A percentile compares a stretch with the other conserved stretches of the same genome.
Evolutionary conservation across 2,797 vertebrate genomes (phyloP).

Genomic region (Sebastolobus altivelis): DNA sequence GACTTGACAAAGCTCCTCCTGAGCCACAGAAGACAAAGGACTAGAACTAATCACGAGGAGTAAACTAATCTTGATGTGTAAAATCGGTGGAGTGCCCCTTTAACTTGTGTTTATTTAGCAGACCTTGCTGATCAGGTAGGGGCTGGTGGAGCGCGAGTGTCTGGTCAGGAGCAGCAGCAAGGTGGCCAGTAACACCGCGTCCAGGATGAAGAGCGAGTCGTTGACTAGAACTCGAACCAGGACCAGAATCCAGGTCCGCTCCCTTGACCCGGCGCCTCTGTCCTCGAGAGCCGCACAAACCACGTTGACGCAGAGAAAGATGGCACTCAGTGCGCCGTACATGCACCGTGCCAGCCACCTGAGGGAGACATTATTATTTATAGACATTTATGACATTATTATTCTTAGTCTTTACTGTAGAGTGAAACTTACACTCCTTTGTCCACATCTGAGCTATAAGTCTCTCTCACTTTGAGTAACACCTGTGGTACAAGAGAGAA

Average conservation of each 20-base stretch:
- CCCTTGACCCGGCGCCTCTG: slow-evolving; percentile 57
- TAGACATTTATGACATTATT: not conserved
- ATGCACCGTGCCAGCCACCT: slow-evolving; percentile 71
- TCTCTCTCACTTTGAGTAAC: slow-evolving; percentile 88
- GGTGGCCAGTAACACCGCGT: slow-evolving; percentile 86
- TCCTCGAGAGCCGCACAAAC: slow-evolving; percentile 86
- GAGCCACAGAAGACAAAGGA: not conserved
- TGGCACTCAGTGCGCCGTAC: slow-evolving; percentile 77
- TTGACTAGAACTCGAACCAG: slow-evolving; percentile 90
- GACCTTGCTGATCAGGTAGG: slow-evolving; percentile 90
- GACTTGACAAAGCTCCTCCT: not conserved
- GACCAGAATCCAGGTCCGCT: slow-evolving; percentile 87
- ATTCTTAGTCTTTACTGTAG: not conserved
- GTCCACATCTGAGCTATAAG: slow-evolving; percentile 80
- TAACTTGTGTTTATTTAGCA: not conserved
- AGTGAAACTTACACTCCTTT: slow-evolving; percentile 86
- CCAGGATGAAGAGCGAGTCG: slow-evolving; percentile 90
- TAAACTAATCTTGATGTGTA: not conserved
- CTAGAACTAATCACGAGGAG: not conserved
- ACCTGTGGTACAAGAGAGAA: slow-evolving; percentile 78
- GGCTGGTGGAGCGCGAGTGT: slow-evolving; percentile 84
- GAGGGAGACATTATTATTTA: not conserved
- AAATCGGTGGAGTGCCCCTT: not conserved
- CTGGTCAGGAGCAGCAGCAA: slow-evolving; percentile 86
- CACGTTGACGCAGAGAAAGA: slow-evolving; percentile 89